Evolutionary conservation across 2,888 invertebrate genomes (phyloP), one percentile per base, ranked within the genome.

Genomic region (Sminthurides aquaticus): DNA sequence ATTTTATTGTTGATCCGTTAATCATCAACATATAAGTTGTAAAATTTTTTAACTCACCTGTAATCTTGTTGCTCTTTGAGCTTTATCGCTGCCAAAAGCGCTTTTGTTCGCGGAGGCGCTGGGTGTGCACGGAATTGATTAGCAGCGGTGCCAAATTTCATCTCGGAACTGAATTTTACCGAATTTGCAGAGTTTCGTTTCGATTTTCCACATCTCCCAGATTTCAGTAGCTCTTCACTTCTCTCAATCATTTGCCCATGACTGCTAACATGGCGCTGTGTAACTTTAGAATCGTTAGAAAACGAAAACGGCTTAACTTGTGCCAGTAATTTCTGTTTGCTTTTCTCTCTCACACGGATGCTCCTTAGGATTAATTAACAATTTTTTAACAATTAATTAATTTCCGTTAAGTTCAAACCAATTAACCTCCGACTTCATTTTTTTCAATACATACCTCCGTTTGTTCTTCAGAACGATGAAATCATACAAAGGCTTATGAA

Each of bases 221-320:
- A 34, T 15, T 15, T 34, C 8, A 34, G 43, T 34, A 15, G 43
- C 43, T 34, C 43, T 34, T 34, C 43, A 5, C 43, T 34, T 5
- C 15, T 5, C 15, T 34, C 43, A 11, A 34, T 15, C 8, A 34
- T 34, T 34, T 34, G 43, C 8, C 43, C 43, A 15, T 34, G 43
- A 34, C 43, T 34, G 5, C 8, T 11, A 5, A 34, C 43, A 34
- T 11, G 15, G 15, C 43, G 5, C 43, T 28, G 55, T 5, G 56
- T 18, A 3, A 20, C 18, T 22, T 48, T 43, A 3, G 56, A 15
- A 2, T 43, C 49, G 22, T 43, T 66, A 65, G 52, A 63, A 52
- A 74, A 74, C 1, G 72, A 72, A 64, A 74, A 74, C 22, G 74
- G 74, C 56, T 72, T 74, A 22, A 74, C 68, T 66, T 74, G 74